Percentiles rank a stretch among this genome's conserved stretches.
Evolutionary conservation across 2,113 vertebrate genomes (phyloP).

Genomic region (Mus musculus): DNA sequence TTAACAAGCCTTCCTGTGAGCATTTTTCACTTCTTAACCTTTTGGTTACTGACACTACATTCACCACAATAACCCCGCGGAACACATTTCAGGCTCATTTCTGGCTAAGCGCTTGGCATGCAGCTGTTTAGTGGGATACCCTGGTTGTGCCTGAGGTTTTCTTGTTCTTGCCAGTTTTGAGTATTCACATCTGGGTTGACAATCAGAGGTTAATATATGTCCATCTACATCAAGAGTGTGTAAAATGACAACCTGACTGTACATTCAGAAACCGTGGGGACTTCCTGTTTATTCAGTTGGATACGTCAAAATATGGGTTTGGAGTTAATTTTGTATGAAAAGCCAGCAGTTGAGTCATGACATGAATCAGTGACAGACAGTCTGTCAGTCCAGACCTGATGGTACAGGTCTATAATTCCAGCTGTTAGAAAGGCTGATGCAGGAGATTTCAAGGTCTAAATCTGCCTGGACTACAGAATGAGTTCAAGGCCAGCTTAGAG

Average conservation of each 20-base stretch:
- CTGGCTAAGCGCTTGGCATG: not conserved
- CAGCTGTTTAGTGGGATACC: not conserved
- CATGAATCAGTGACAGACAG: not conserved
- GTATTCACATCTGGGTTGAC: not conserved
- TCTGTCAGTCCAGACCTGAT: not conserved
- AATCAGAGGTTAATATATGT: not conserved
- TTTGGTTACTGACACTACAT: constrained; percentile 60
- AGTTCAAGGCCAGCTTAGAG: not conserved
- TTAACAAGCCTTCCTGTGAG: constrained; percentile 67
- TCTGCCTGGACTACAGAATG: not conserved
- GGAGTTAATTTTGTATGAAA: not conserved
- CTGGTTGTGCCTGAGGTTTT: not conserved
- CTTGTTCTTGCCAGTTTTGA: constrained; percentile 19
- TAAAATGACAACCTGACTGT: not conserved
- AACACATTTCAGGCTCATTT: not conserved
- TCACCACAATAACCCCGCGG: not conserved
- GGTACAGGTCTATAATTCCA: not conserved
- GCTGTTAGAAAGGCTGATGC: not conserved
- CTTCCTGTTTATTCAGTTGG: not conserved
- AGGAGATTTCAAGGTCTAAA: not conserved
- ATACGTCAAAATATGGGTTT: constrained; percentile 1
- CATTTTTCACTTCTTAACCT: constrained; percentile 62
- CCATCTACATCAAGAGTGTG: not conserved
- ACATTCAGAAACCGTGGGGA: constrained; percentile 10
- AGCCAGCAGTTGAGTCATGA: not conserved